Conservation (phyloP, 2,888 invertebrate species). For the Tuberolachnus salignus region DNA sequence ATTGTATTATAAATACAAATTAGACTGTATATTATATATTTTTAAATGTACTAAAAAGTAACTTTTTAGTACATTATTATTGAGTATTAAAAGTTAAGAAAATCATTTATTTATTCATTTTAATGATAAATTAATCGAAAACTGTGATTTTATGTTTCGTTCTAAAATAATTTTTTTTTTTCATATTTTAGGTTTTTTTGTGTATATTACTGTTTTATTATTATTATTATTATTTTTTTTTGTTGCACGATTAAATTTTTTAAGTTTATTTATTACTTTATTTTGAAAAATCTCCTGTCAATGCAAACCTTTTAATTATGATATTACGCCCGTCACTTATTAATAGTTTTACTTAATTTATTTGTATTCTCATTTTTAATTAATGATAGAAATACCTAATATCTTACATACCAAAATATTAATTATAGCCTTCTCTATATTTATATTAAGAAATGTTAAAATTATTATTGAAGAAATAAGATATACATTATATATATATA, state of each 20-base stretch:
- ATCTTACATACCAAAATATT: constrained; percentile 35
- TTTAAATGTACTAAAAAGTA: constrained; percentile 42
- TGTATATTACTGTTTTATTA: constrained; percentile 53
- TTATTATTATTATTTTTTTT: constrained; percentile 45
- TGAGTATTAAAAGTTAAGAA: constrained; percentile 44
- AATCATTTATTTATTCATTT: constrained; percentile 47
- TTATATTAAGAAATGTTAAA: constrained; percentile 36
- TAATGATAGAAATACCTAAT: constrained; percentile 21
- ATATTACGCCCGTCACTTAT: background rate
- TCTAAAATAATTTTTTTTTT: constrained; percentile 44
- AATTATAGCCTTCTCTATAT: background rate
- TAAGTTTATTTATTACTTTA: constrained; percentile 54
- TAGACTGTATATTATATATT: constrained; percentile 53
- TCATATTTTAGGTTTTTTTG: constrained; percentile 47
- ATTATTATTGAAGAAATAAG: constrained; percentile 31
- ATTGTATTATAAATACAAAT: constrained; percentile 38
- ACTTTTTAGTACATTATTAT: constrained; percentile 43
- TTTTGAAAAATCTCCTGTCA: constrained; percentile 15
- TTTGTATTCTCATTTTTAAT: constrained; percentile 22
- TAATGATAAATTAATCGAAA: constrained; percentile 53
- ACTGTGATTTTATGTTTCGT: constrained; percentile 56
- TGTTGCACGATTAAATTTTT: constrained; percentile 55
- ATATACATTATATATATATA: constrained; percentile 27
- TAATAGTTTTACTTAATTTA: constrained; percentile 41
- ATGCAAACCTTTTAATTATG: constrained; percentile 17